Conservation (phyloP, 2,888 invertebrate species). For the Archips xylosteana region DNA sequence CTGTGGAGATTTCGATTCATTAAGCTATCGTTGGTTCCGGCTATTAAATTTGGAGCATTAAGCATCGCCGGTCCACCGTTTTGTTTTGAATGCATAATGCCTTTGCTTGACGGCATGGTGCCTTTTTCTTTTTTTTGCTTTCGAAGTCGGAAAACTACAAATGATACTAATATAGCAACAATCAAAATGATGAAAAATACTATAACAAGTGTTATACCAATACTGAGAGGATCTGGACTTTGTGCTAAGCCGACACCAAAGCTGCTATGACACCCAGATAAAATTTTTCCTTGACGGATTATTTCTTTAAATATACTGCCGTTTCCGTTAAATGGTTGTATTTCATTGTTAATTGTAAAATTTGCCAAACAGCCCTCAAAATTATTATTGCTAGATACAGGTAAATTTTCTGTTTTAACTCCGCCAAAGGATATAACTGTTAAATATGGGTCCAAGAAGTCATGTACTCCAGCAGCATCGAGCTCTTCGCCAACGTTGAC, state of each 20-base stretch:
- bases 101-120: slow-evolving; percentile 87
- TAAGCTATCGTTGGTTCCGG: slow-evolving; percentile 88
- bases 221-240: slow-evolving; percentile 94
- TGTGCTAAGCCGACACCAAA: slow-evolving; percentile 91
- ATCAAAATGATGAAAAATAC: slow-evolving; percentile 96
- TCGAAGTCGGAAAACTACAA: slow-evolving; percentile 95
- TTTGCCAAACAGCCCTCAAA: slow-evolving; percentile 97
- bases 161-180: slow-evolving; percentile 95
- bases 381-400: slow-evolving; percentile 83
- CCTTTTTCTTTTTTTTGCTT: slow-evolving; percentile 95
- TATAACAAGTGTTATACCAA: slow-evolving; percentile 96
- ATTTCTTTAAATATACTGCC: slow-evolving; percentile 92
- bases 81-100: slow-evolving; percentile 91
- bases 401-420: slow-evolving; percentile 87
- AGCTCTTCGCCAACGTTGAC: slow-evolving; percentile 92
- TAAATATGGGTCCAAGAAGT: slow-evolving; percentile 96
- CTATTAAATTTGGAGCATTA: slow-evolving; percentile 88
- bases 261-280: slow-evolving; percentile 90
- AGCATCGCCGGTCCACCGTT: slow-evolving; percentile 90
- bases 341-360: slow-evolving; percentile 94
- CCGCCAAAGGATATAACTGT: slow-evolving; percentile 93
- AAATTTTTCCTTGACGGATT: slow-evolving; percentile 89
- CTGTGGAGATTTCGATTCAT: slow-evolving; percentile 89
- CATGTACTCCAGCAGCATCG: slow-evolving; percentile 94
- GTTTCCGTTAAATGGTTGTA: slow-evolving; percentile 95